Evolutionary conservation across 2,797 vertebrate species (phyloP), one percentile per base, ranked within the genome.

Genomic region (Erpetoichthys calabaricus): DNA sequence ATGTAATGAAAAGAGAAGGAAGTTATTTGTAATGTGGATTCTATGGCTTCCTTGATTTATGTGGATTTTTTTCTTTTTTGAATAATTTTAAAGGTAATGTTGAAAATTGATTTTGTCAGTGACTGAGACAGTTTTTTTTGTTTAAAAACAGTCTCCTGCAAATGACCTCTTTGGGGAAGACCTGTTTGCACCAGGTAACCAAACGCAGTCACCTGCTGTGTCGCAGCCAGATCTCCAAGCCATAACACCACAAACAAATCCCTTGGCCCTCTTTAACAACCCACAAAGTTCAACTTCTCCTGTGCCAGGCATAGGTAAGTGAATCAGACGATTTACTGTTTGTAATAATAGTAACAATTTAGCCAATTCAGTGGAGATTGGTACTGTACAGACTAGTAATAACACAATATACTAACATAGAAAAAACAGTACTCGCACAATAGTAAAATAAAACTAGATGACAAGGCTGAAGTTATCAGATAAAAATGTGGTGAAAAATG

Each of bases 81-180:
- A 25, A 25, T 25, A 25, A 25, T 25, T 25, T 2, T 25, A 25
- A 25, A 25, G 25, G 25, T 25, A 25, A 25, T 25, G 25, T 25
- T 25, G 25, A 25, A 25, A 25, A 25, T n/a, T n/a, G n/a, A 49
- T 9, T 45, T 57, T 44, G 8, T 45, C 49, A 25, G 25, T 25
- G 25, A 25, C 8, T 54, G 42, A 10, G 50, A 8, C n/a, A 56
- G 3, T 53, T 53, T 51, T 65, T 51, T 42, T 52, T n/a, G 65
- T 63, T 47, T 58, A 3, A 59, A 5, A 53, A 8, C 68, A 97
- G 94, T 70, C 75, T 64, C 52, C 83, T 65, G 67, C 81, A 0
- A 81, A 65, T 67, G 80, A 90, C 61, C 71, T 92, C 50, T 86
- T 96, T 73, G 87, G 84, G 54, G 68, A 85, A 58, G 85, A 89